Conservation (phyloP, 2,113 vertebrate species). For the Falco punctatus region DNA sequence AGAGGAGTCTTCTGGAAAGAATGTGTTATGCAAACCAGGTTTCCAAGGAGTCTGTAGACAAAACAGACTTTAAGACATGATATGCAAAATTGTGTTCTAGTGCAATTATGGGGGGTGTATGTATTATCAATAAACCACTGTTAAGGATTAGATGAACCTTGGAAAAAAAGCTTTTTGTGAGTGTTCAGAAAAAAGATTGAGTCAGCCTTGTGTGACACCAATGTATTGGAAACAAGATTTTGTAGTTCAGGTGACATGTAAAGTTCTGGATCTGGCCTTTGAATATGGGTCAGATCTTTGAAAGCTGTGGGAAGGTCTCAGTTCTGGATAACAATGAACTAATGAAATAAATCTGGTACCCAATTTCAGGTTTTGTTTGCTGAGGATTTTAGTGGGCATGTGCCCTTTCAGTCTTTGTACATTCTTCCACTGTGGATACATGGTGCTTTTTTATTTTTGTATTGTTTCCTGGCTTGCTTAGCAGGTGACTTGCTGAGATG, state of each 20-base stretch:
- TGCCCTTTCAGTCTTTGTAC: not conserved
- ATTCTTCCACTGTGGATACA: not conserved
- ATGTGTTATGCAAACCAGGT: constrained; percentile 19
- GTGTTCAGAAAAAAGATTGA: not conserved
- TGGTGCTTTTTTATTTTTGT: accelerated
- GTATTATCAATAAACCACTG: not conserved
- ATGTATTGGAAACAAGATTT: not conserved
- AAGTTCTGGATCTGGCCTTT: not conserved
- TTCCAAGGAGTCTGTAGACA: constrained; percentile 35
- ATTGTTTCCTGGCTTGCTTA: not conserved
- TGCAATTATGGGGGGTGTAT: not conserved
- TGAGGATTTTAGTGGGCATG: not conserved
- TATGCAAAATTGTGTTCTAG: not conserved
- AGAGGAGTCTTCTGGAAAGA: constrained; percentile 17
- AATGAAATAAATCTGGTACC: not conserved
- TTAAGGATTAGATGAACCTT: not conserved
- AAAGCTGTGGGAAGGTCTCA: not conserved
- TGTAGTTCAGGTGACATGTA: not conserved
- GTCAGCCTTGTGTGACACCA: not conserved
- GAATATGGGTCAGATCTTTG: not conserved
- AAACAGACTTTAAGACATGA: not conserved
- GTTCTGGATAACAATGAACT: not conserved
- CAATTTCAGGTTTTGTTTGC: not conserved
- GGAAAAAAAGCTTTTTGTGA: not conserved
- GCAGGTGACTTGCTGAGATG: not conserved